Evolutionary conservation across 2,888 invertebrate species (phyloP).

Genomic region (Melanchra persicariae): DNA sequence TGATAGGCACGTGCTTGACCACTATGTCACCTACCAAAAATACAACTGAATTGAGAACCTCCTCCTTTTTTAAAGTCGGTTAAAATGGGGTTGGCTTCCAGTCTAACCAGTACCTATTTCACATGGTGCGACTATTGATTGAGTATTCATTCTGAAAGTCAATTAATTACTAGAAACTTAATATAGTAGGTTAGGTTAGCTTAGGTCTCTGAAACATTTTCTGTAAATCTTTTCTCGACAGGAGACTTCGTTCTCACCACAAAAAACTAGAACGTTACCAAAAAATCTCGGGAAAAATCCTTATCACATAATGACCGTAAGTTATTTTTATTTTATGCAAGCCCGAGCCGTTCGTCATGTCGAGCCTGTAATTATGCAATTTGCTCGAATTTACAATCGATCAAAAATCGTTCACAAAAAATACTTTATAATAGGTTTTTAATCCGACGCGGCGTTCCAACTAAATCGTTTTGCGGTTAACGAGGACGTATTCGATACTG

Average conservation of each 20-base stretch:
- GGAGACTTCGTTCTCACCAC: background rate
- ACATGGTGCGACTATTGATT: too few species aligned
- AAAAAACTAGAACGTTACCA: conserved; percentile 9
- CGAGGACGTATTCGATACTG: conserved; percentile 55
- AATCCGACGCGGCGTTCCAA: conserved; percentile 68
- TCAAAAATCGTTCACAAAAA: conserved; percentile 73
- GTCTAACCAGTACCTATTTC: too few species aligned
- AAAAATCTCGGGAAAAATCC: conserved; percentile 37
- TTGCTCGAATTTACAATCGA: conserved; percentile 73
- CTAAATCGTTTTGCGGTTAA: conserved; percentile 42
- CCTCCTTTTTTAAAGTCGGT: too few species aligned
- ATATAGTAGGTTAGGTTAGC: too few species aligned
- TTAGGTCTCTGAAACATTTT: too few species aligned
- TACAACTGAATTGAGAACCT: too few species aligned
- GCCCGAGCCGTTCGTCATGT: conserved; percentile 54
- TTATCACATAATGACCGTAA: conserved; percentile 53
- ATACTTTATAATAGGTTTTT: conserved; percentile 77
- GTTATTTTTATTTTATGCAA: conserved; percentile 63
- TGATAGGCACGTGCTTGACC: too few species aligned
- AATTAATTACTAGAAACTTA: too few species aligned
- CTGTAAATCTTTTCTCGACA: too few species aligned
- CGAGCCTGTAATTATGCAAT: conserved; percentile 76
- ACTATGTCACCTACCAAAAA: too few species aligned
- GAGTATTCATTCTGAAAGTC: too few species aligned
- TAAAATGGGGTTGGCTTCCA: too few species aligned